A percentile compares a stretch with the other conserved stretches of the same genome.
Conservation (phyloP, 2,888 invertebrate species). For the Xestobium rufovillosum region DNA sequence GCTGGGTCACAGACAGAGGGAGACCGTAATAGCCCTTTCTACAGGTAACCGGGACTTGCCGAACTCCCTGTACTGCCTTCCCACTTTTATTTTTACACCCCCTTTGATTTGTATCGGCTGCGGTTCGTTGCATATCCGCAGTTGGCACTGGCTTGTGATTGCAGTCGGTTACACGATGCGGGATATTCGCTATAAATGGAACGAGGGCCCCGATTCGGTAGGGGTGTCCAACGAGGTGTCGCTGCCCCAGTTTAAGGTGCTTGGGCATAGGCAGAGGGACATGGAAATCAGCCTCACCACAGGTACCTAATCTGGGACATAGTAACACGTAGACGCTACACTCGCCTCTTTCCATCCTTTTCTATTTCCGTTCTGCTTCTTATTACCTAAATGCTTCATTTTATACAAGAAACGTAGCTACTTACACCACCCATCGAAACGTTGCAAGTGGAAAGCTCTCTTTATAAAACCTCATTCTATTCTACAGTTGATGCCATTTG, state of each 20-base stretch:
- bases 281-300: conserved; percentile 95
- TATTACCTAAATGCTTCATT: conserved; percentile 6
- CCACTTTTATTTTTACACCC: conserved; percentile 18
- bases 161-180: conserved; percentile 97
- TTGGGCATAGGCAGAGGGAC: conserved; percentile 91
- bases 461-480: too few relatives aligned
- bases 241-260: conserved; percentile 96
- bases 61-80: not conserved
- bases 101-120: conserved; percentile 29
- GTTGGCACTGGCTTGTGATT: conserved; percentile 44
- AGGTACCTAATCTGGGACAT: conserved; percentile 57
- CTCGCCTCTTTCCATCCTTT: conserved; percentile 8
- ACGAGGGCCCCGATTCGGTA: conserved; percentile 90
- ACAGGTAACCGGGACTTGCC: conserved; percentile 67
- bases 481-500: too few relatives aligned
- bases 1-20: conserved; percentile 91
- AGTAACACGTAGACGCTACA: conserved; percentile 25
- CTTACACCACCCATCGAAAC: too few relatives aligned
- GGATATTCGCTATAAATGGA: conserved; percentile 97
- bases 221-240: conserved; percentile 94
- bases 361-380: conserved; percentile 6
- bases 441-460: too few relatives aligned
- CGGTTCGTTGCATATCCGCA: conserved; percentile 31
- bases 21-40: conserved; percentile 88
- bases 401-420: not conserved